Evolutionary conservation across 2,113 vertebrate species (phyloP).

Genomic region (Heptranchias perlo): DNA sequence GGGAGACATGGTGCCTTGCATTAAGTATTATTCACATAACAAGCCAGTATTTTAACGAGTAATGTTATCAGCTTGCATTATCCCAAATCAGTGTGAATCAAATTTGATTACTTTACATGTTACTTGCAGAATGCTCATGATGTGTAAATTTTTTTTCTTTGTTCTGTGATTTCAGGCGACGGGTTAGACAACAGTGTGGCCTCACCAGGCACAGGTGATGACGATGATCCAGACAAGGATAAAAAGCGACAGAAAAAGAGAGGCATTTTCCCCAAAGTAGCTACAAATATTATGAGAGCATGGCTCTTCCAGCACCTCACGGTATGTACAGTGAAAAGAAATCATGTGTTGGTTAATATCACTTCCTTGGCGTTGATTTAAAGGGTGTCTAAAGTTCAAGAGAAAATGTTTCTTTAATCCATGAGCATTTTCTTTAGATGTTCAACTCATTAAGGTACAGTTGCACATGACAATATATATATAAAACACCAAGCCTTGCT

Average conservation of each 20-base stretch:
- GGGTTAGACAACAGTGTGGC: constrained; percentile 99
- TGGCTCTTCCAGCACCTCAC: constrained; percentile 99
- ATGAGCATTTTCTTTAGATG: background rate
- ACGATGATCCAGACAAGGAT: constrained; percentile 97
- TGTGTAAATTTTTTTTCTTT: constrained; percentile 49
- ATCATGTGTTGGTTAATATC: background rate
- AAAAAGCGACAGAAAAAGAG: constrained; percentile 99
- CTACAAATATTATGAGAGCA: constrained; percentile 99
- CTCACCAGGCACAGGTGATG: constrained; percentile 95
- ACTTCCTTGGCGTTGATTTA: background rate
- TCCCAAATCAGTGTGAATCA: constrained; percentile 54
- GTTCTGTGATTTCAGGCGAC: constrained; percentile 70
- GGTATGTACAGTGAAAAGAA: constrained; percentile 66
- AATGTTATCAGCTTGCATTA: constrained; percentile 52
- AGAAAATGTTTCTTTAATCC: constrained; percentile 1
- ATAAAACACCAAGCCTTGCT: background rate
- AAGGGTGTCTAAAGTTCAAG: background rate
- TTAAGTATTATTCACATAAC: constrained; percentile 52
- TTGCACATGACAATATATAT: no score
- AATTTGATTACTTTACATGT: constrained; percentile 46
- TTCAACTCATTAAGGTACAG: background rate
- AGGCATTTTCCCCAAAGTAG: constrained; percentile 99
- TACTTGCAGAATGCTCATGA: background rate
- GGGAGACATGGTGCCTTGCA: constrained; percentile 63
- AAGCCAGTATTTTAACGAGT: constrained; percentile 52